Evolutionary conservation across 1,140 invertebrate genomes (phyloP), one percentile per base, ranked within the genome.

Genomic region (Holotrichia oblita): DNA sequence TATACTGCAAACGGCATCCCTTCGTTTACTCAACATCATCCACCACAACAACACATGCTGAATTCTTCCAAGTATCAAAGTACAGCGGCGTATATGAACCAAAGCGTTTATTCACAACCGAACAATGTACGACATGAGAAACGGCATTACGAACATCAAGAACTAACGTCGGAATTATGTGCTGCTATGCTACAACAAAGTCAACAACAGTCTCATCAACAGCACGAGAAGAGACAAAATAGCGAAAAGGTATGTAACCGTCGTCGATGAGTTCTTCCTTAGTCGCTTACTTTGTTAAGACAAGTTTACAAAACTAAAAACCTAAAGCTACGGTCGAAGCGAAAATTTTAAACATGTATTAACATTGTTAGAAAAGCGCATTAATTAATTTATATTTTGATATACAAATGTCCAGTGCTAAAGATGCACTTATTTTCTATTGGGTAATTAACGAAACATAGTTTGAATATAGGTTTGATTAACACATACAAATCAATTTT

Each of bases 1-100:
- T 87, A 87, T 79, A 85, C 86, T 14, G 84, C 85, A 8, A 86
- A 87, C 81, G 85, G 85, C 20, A 79, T 87, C 79, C 85, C 85
- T 17, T 85, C 85, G 2, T 86, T 86, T 76, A 86, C 85, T 2
- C 85, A 86, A 81, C 85, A 86, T 72, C 85, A 87, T 79, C 85
- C 83, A 79, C 83, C 85, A 8, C 85, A 85, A 77, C 85, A 86
- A 79, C 81, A 84, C 61, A 78, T 85, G 22, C 6, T 77, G 24
- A 81, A 83, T 64, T 81, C 77, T n/a, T 59, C 78, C 22, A 86
- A 83, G 73, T 86, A 86, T 79, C 83, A 80, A 64, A 40, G 44
- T 48, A 83, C 80, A 61, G 78, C 80, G 20, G 83, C 81, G 78
- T 86, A 86, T 77, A 77, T 84, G 41, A 85, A 85, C 48, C 85